Evolutionary conservation across 2,797 vertebrate species (phyloP).

Genomic region (Sebastes steindachneri): DNA sequence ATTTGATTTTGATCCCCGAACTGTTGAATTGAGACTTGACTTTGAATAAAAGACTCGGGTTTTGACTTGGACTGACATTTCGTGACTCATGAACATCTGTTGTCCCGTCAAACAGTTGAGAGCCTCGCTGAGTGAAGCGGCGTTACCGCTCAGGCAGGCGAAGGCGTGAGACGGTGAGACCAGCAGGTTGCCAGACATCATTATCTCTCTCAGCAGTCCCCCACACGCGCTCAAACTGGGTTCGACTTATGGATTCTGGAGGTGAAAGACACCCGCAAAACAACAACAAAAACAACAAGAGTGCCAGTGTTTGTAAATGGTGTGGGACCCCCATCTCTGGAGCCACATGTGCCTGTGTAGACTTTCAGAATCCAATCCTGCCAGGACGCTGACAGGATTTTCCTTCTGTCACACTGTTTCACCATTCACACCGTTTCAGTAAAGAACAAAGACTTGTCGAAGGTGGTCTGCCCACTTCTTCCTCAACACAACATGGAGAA

Average conservation of each 20-base stretch:
- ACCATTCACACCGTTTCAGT: conserved; percentile 9
- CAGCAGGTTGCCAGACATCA: conserved; percentile 68
- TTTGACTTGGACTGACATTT: conserved; percentile 7
- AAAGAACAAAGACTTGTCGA: conserved; percentile 30
- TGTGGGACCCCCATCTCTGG: conserved; percentile 28
- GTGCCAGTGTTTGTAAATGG: conserved; percentile 45
- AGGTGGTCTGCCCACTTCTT: conserved; percentile 40
- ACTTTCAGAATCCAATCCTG: conserved; percentile 24
- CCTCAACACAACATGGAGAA: conserved; percentile 9
- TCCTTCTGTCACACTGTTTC: conserved; percentile 18
- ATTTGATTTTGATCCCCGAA: background rate
- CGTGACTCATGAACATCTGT: conserved; percentile 40
- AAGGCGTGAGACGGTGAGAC: conserved; percentile 46
- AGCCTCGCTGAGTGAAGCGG: conserved; percentile 17
- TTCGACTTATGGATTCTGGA: conserved; percentile 41
- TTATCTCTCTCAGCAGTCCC: conserved; percentile 71
- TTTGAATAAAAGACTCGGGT: background rate
- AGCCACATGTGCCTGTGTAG: conserved; percentile 20
- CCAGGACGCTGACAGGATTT: conserved; percentile 31
- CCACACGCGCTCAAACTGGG: conserved; percentile 36
- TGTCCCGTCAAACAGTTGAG: conserved; percentile 27
- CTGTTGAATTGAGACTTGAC: background rate
- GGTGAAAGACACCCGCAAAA: conserved; percentile 27
- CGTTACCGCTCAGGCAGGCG: conserved; percentile 22
- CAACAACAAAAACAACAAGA: conserved; percentile 50